Base-by-base conservation (phyloP, 2,113 vertebrate species). In the Odobenus rosmarus region DNA sequence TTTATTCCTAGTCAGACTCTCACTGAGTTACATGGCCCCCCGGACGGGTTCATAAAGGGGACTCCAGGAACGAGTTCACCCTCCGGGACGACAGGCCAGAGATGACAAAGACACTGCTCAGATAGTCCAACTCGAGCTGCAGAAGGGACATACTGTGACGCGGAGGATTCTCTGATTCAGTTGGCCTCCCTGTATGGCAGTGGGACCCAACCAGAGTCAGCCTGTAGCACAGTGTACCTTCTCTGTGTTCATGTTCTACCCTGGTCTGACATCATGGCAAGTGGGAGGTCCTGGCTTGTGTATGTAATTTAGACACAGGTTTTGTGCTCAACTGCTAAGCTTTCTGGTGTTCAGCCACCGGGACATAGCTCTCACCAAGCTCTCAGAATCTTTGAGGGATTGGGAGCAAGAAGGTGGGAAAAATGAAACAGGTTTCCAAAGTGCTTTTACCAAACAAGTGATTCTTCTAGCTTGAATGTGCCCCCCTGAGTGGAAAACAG, bases 261-360 rank as follows among this genome's bases (percentile, higher is more conserved):
- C 33, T 46, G 55, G 62, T 72, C 94, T 97, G 94, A 97, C 82
- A 91, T 84, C 94, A 97, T 46, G 92, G 62, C 80, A 88, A 81
- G 92, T 96, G 90, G 94, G 98, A 95, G 94, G 95, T 76, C 92
- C 80, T 96, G 96, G 97, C 87, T 96, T 90, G 13, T 69, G 83
- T 67, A 77, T 84, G 23, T 55, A 87, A 88, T 64, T 95, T 55
- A 85, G 98, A 98, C 93, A 57, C 98, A 97, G 95, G 85, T 93
- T 96, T 97, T 97, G 51, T 96, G 88, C 53, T 96, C 90, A 85
- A 39, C 28, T 80, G 82, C 82, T 96, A 86, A 86, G 82, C 46
- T 93, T 92, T 94, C 84, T 96, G 94, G 90, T 96, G 88, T 92
- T 92, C 84, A 95, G 95, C 90, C 87, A 77, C 46, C 67, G 64